Base-by-base conservation (phyloP, 1,140 invertebrate species). In the Pseudomyrmex sp. region DNA sequence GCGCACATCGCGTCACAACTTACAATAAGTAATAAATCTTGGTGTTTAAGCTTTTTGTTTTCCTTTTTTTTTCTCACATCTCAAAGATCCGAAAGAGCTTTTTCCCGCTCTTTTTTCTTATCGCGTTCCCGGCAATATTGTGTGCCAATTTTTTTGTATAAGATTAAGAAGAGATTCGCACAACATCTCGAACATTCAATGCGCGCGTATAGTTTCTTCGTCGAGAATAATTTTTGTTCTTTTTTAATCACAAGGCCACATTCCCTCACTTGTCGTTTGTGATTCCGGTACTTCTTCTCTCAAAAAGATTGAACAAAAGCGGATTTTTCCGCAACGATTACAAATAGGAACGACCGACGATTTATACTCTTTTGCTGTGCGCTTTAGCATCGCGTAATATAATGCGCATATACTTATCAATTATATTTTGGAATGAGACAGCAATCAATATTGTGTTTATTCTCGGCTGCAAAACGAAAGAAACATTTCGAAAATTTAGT, bases 21-120 rank as follows among this genome's bases (percentile, higher is more conserved):
- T 88, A 88, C 76, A 35, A 35, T 35, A 12, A 46, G 48, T 87
- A 69, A 73, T 88, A 88, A 63, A 85, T 76, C 56, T 87, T 87
- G 83, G 87, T 85, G 85, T 87, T 88, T 72, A 75, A 65, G 70
- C 80, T 58, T 62, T 2, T 26, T 20, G 18, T 50, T 66, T 23
- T 10, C 58, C n/a, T 61, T 52, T 23, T 61, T 52, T 48, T 26
- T 26, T 79, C 35, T 8, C 20, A 44, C 20, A n/a, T 26, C 35
- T 52, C 48, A 23, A 9, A 44, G 13, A 23, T 52, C 59, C 62
- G 2, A 26, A 26, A 26, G 9, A 62, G 50, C 9, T 18, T 2
- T 59, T 72, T 59, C 58, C 23, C 7, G 4, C n/a, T 52, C 46
- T 52, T 66, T 3, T 50, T 44, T 50, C 2, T 54, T 15, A n/a